Evolutionary conservation across 2,888 invertebrate species (phyloP), one percentile per base, ranked within the genome.

Genomic region (Drosophila neoperkinsi): DNA sequence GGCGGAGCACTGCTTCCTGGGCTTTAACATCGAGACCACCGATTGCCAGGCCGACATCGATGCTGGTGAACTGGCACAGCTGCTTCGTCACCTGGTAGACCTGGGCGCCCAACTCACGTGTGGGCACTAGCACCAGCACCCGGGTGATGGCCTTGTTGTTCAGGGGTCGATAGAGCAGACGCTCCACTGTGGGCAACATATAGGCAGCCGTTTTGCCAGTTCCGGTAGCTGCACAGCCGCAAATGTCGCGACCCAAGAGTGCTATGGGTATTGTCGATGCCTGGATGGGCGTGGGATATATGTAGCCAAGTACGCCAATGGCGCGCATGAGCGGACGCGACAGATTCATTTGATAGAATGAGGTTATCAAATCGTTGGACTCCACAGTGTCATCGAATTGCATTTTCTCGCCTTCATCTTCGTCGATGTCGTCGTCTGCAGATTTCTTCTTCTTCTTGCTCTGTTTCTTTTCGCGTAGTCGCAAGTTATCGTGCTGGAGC

Each of bases 191-290:
- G 0, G 99, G 99, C 82, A 99, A 94, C 98, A 99, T 99, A 93
- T 99, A 99, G 0, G 99, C 99, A 0, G 98, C 99, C 0, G 99
- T 99, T 95, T 99, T 99, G 62, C 99, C 99, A 10, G 97, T 97
- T 60, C 99, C 99, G 0, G 99, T 99, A 0, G 99, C 99, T 34
- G 99, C 99, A 94, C 99, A 99, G 13, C 99, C 99, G 94, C 99
- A 99, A 82, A 99, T 96, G 93, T 99, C 99, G 86, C 97, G 96
- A 21, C 99, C 98, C 82, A 97, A 94, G 67, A 99, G 94, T 5
- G 98, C 99, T 13, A 99, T 95, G 1, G 99, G 99, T 92, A 99
- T 97, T 0, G 99, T 98, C 0, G 98, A 96, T 1, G 98, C 95
- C 93, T 99, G 99, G 90, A 99, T 99, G 0, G 99, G 99, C 0